Conservation (phyloP, 2,888 invertebrate species). For the Liposcelis brunnea region DNA sequence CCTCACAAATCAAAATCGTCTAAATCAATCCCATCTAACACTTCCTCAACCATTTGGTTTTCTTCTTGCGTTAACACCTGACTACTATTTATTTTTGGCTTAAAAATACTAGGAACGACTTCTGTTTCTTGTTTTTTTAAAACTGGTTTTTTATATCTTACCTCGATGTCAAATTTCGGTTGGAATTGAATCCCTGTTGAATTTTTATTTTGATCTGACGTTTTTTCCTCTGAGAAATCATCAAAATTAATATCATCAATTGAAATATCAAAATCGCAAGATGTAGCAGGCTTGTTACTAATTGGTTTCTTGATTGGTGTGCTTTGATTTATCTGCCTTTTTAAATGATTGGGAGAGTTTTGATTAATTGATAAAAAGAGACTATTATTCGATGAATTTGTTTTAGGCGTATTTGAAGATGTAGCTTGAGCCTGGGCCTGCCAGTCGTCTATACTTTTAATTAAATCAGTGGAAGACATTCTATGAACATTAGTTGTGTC, state of each 20-base stretch:
- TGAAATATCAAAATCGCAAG: not conserved
- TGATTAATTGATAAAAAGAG: not conserved
- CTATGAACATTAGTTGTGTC: not conserved
- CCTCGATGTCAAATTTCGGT: too few relatives aligned
- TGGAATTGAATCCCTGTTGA: not conserved
- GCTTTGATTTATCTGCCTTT: too few relatives aligned
- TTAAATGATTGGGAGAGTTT: too few relatives aligned
- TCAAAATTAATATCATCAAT: not conserved
- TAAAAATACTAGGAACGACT: not conserved
- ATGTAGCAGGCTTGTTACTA: too few relatives aligned
- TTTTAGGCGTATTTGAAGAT: not conserved
- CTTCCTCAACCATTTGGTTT: not conserved
- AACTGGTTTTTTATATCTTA: not conserved
- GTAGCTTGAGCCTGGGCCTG: not conserved
- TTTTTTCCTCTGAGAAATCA: not conserved
- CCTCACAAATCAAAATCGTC: not conserved
- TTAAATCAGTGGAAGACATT: not conserved
- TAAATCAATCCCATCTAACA: not conserved
- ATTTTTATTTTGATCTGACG: not conserved
- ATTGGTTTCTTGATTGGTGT: too few relatives aligned
- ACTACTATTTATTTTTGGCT: not conserved
- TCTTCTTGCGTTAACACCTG: not conserved
- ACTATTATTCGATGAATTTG: not conserved
- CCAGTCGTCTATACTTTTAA: not conserved
- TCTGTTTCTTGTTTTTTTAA: not conserved